Base-by-base conservation (phyloP, 2,797 vertebrate species). In the Cryptoprocta ferox region DNA sequence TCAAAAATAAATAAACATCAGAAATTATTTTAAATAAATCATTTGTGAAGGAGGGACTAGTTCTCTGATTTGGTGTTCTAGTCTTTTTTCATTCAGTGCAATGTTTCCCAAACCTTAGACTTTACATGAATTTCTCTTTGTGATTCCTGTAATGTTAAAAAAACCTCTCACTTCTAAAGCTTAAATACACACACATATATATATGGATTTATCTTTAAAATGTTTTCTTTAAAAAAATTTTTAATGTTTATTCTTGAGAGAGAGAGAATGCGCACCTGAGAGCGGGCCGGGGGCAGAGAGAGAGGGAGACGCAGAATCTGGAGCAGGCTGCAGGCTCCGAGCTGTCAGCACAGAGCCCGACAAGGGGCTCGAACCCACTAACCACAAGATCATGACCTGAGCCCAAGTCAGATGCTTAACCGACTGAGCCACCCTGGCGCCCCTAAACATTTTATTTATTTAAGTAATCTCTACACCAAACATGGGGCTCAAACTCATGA, bases 21-120 rank as follows among this genome's bases (percentile, higher is more conserved):
- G 42, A 42, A 45, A 45, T 45, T 45, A 45, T 45, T 45, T 48
- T 48, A 92, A 91, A 75, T 66, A 83, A 96, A 68, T 19, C 32
- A 70, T 59, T 86, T 89, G 50, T 89, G 80, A 83, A 89, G 53
- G 39, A 92, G 79, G 56, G 24, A 86, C 32, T 66, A 61, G 21
- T 78, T 94, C 76, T 90, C 28, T 92, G 81, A 73, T 90, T 90
- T 53, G n/a, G 48, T 81, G 83, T 39, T 86, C 37, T 87, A 61
- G 13, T n/a, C 24, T 78, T 76, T 78, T 81, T 82, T 92, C 68
- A 82, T 73, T 82, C 68, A 79, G 28, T 79, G 42, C 21, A 45
- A 32, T 65, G 39, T 94, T 96, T 91, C 66, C 37, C 80, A 63
- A 50, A 82, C 85, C 66, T 89, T 21, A 68, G 85, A 86, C 53